These are phyloP conservation scores for Nemapogon koenigi DNA, from an alignment of 2,888 invertebrate species.

Conservation along the genomic window DNA sequence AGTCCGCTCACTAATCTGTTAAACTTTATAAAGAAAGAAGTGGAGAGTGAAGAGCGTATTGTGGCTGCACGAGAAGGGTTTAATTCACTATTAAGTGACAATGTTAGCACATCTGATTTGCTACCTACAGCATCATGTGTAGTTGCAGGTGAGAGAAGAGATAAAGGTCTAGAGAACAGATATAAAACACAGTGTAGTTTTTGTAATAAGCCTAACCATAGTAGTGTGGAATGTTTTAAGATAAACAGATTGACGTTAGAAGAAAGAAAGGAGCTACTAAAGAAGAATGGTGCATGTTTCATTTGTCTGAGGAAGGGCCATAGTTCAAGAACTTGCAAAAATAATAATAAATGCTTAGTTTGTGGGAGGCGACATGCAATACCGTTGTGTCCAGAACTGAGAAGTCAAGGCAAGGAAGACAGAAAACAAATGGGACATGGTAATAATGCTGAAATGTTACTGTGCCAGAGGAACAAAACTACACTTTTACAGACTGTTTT, in stretches of 20 bases:
- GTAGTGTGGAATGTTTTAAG: background rate
- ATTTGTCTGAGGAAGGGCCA: background rate
- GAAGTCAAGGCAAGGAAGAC: background rate
- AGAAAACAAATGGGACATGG: background rate
- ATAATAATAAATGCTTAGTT: background rate
- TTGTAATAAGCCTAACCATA: background rate
- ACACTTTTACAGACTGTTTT: conserved; percentile 1
- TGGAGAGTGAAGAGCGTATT: background rate
- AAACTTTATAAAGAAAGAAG: background rate
- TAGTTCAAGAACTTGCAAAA: background rate
- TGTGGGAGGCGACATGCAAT: background rate
- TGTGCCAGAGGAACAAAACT: background rate
- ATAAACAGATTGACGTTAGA: background rate
- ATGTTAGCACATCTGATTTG: too few species aligned
- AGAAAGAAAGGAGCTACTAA: background rate
- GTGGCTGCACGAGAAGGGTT: too few species aligned
- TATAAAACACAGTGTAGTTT: background rate
- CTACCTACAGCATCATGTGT: background rate
- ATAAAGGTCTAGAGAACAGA: background rate
- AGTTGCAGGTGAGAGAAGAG: background rate
- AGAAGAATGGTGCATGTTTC: background rate
- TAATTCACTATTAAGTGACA: too few species aligned
- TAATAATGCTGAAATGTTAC: background rate
- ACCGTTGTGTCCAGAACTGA: background rate
- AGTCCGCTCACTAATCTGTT: background rate